A percentile compares a stretch with the other conserved stretches of the same genome.
These are phyloP conservation scores for Lordiphosa mommai DNA, from an alignment of 1,140 invertebrate species.

Conservation along the genomic window DNA sequence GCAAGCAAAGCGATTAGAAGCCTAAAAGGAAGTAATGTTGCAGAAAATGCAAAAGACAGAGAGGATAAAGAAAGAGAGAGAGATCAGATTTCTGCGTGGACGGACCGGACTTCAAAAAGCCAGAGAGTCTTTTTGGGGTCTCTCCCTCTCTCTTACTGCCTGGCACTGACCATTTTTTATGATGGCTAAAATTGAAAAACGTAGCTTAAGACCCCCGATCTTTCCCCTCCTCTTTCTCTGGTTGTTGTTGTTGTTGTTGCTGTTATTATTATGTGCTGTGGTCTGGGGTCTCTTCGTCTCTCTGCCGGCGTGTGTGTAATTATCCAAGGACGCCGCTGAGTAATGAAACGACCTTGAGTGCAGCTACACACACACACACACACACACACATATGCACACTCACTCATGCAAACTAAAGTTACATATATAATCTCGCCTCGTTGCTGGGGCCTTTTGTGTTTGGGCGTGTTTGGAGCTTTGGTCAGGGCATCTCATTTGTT, in stretches of 20 bases:
- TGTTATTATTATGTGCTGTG: slow-evolving; percentile 12
- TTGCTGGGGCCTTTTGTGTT: slow-evolving; percentile 32
- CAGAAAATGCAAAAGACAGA: slow-evolving; percentile 64
- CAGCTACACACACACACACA: slow-evolving; percentile 44
- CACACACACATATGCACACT: slow-evolving; percentile 3
- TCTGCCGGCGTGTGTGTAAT: slow-evolving; percentile 70
- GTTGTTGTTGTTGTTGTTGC: slow-evolving; percentile 41
- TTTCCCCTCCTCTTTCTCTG: slow-evolving; percentile 5
- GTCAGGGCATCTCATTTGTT: slow-evolving; percentile 60
- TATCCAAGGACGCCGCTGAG: slow-evolving; percentile 76
- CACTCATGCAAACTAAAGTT: slow-evolving; percentile 15
- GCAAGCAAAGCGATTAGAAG: slow-evolving; percentile 66
- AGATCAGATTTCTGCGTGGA: slow-evolving; percentile 42
- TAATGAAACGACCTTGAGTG: slow-evolving; percentile 78
- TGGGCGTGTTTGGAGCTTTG: slow-evolving; percentile 48
- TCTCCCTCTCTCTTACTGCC: slow-evolving; percentile 5
- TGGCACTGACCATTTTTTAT: slow-evolving; percentile 59
- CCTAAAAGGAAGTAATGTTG: slow-evolving; percentile 79
- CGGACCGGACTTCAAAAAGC: slow-evolving; percentile 35
- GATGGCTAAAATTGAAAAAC: slow-evolving; percentile 68
- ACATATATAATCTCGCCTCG: slow-evolving; percentile 14
- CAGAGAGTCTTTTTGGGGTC: slow-evolving; percentile 17
- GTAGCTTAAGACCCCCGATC: slow-evolving; percentile 38
- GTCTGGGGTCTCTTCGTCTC: slow-evolving; percentile 30
- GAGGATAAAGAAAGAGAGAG: background rate